Conservation (phyloP, 1,140 invertebrate species). For the Drosophila yakuba region DNA sequence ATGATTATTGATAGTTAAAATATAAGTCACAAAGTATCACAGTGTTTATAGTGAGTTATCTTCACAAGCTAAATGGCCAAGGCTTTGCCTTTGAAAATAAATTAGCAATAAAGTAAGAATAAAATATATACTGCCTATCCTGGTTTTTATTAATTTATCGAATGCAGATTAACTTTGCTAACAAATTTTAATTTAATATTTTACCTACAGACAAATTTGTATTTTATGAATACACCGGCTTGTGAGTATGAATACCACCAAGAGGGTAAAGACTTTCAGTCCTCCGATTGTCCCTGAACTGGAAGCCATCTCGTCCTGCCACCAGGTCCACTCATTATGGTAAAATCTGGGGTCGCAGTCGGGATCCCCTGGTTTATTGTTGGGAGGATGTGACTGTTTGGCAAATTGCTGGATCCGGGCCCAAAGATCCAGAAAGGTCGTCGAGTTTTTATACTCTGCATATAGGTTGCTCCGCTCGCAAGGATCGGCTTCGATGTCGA, state of each 20-base stretch:
- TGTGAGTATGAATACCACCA: not conserved
- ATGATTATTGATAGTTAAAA: not conserved
- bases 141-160: no score
- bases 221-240: slow-evolving; percentile 4
- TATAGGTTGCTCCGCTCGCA: slow-evolving; percentile 91
- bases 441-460: slow-evolving; percentile 45
- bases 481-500: slow-evolving; percentile 91
- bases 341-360: slow-evolving; percentile 51
- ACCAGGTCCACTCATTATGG: slow-evolving; percentile 76
- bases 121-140: no score
- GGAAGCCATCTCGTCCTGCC: slow-evolving; percentile 53
- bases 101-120: not conserved
- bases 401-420: slow-evolving; percentile 52
- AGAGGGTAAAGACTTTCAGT: not conserved
- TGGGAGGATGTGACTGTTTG: slow-evolving; percentile 46
- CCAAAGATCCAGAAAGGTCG: slow-evolving; percentile 40
- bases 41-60: not conserved
- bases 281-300: not conserved
- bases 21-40: not conserved
- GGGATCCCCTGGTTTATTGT: slow-evolving; percentile 58
- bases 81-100: not conserved
- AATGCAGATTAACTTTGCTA: no score
- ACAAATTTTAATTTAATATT: no score
- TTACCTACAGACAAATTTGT: no score
- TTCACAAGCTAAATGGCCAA: not conserved